Evolutionary conservation across 2,113 vertebrate species (phyloP).

Genomic region (Oxyruncus cristatus): DNA sequence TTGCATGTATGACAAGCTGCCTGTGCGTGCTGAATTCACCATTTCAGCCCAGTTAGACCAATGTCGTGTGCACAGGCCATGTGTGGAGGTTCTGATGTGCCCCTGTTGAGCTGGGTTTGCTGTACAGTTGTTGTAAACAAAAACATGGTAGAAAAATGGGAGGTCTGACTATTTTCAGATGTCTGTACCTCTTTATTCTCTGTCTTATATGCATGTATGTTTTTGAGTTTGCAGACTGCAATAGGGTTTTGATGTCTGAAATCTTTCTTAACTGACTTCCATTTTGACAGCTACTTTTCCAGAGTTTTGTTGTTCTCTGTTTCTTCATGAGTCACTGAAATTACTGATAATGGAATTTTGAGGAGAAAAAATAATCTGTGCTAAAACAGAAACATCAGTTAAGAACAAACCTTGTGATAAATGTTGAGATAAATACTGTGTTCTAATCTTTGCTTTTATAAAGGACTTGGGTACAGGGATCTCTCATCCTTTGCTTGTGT

Average conservation of each 20-base stretch:
- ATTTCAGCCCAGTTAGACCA: not conserved
- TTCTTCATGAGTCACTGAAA: not conserved
- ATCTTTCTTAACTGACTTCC: not conserved
- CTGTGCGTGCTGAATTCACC: not conserved
- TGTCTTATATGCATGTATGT: not conserved
- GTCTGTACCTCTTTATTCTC: not conserved
- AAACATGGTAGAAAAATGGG: not conserved
- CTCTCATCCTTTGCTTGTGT: not conserved
- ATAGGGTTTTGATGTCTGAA: not conserved
- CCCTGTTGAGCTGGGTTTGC: not conserved
- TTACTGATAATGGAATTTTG: not conserved
- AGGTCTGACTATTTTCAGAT: not conserved
- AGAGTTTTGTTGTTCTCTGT: not conserved
- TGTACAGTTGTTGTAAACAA: not conserved
- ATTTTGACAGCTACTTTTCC: not conserved
- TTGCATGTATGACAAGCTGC: not conserved
- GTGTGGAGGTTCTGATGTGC: not conserved
- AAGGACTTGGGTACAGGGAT: not conserved
- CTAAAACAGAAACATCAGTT: not conserved
- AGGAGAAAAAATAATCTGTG: not conserved
- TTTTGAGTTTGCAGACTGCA: not conserved
- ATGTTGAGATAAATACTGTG: not conserved
- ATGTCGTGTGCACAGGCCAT: rapidly evolving
- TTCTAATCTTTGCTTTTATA: not conserved
- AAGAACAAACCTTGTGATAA: not conserved